Percentiles rank a stretch among this genome's conserved stretches.
Evolutionary conservation across 2,113 vertebrate species (phyloP).

Genomic region (Choloepus hoffmanni): DNA sequence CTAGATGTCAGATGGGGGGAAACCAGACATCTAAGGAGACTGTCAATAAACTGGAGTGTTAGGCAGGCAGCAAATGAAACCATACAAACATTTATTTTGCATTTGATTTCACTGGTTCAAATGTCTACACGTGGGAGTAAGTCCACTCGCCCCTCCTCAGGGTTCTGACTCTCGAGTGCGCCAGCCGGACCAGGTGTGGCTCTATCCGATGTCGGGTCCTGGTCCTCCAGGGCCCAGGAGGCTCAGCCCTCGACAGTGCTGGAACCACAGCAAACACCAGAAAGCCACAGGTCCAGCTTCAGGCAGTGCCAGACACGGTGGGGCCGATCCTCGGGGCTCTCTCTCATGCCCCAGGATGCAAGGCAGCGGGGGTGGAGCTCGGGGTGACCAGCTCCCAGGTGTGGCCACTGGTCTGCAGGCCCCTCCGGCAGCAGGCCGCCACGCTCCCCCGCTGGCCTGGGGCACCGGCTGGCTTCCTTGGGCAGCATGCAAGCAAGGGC

Average conservation of each 20-base stretch:
- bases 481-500: background rate
- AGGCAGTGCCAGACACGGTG: background rate
- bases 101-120: background rate
- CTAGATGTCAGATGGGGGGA: background rate
- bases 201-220: fast-evolving
- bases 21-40: background rate
- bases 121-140: background rate
- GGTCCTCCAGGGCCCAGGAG: background rate
- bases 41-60: background rate
- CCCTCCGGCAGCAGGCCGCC: background rate
- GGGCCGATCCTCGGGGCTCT: background rate
- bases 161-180: background rate
- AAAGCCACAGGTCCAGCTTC: background rate
- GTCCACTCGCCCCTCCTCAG: background rate
- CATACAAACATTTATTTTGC: constrained; percentile 63
- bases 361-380: background rate
- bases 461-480: background rate
- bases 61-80: constrained; percentile 51
- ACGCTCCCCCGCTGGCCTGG: background rate
- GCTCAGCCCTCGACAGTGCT: background rate
- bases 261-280: background rate
- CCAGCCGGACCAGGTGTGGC: fast-evolving
- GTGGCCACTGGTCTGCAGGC: background rate
- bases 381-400: background rate
- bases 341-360: background rate